Conservation (phyloP, 2,888 invertebrate genomes). For the Plebejus argus region DNA sequence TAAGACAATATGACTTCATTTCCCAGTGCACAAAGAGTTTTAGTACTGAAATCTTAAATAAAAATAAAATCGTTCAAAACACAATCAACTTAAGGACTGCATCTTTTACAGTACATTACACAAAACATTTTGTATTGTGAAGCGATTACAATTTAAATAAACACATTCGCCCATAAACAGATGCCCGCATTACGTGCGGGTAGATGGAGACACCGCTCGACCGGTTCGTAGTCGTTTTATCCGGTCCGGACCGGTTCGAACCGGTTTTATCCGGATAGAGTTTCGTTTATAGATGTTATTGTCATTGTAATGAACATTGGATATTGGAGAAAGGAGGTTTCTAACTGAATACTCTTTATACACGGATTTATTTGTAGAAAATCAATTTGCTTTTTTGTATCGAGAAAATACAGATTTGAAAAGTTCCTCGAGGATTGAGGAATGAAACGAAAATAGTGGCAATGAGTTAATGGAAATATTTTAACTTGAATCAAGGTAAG, state of each 20-base stretch:
- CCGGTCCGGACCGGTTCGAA: neutral
- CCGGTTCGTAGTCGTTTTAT: constrained; percentile 7
- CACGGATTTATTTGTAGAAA: constrained; percentile 13
- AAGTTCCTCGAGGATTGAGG: neutral
- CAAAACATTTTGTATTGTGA: neutral
- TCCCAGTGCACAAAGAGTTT: too few species aligned
- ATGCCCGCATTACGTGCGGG: neutral
- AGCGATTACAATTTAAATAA: constrained; percentile 10
- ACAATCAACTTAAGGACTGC: neutral
- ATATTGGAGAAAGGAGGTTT: constrained; percentile 6
- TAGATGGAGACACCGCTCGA: constrained; percentile 1
- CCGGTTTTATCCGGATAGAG: neutral
- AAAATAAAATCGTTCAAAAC: neutral
- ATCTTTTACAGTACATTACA: neutral
- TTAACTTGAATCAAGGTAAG: neutral
- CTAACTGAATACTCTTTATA: constrained; percentile 22
- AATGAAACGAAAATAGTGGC: constrained; percentile 12
- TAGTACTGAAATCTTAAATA: too few species aligned
- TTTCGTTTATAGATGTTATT: constrained; percentile 23
- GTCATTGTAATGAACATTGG: constrained; percentile 10
- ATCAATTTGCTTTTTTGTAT: constrained; percentile 11
- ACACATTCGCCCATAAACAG: constrained; percentile 5
- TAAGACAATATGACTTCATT: too few species aligned
- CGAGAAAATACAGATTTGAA: neutral
- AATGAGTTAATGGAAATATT: neutral